phyloP scores from a whole-genome alignment of 2,113 vertebrate species.

The Meleagris gallopavo region DNA sequence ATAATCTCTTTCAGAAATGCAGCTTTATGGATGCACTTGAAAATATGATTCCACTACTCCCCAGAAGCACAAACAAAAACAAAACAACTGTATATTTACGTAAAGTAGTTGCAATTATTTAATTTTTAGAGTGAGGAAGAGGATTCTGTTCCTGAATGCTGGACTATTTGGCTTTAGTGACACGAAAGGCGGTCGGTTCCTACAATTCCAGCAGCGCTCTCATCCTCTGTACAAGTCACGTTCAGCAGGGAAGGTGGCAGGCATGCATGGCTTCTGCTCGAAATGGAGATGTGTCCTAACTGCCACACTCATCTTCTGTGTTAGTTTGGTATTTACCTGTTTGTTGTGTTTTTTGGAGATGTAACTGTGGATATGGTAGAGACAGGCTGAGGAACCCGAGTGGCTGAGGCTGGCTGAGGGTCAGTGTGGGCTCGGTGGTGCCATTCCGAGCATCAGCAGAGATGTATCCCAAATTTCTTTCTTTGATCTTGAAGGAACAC shows the following conservation, averaged over 20 bases:
- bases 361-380: neutral
- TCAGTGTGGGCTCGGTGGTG: neutral
- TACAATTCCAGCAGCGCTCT: neutral
- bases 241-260: neutral
- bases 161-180: neutral
- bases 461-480: neutral
- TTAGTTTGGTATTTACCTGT: neutral
- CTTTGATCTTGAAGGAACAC: slow-evolving; percentile 4
- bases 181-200: neutral
- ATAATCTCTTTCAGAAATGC: neutral
- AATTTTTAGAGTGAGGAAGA: neutral
- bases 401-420: neutral
- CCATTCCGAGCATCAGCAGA: neutral
- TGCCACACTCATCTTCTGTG: neutral
- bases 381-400: neutral
- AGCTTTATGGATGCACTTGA: neutral
- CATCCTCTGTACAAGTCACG: neutral
- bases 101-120: neutral
- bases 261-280: neutral
- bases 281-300: neutral
- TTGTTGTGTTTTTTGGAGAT: neutral
- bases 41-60: neutral
- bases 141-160: neutral
- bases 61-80: neutral
- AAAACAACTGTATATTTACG: neutral